Evolutionary conservation across 1,140 invertebrate genomes (phyloP), one percentile per base, ranked within the genome.

Genomic region (Polypedilum vanderplanki): DNA sequence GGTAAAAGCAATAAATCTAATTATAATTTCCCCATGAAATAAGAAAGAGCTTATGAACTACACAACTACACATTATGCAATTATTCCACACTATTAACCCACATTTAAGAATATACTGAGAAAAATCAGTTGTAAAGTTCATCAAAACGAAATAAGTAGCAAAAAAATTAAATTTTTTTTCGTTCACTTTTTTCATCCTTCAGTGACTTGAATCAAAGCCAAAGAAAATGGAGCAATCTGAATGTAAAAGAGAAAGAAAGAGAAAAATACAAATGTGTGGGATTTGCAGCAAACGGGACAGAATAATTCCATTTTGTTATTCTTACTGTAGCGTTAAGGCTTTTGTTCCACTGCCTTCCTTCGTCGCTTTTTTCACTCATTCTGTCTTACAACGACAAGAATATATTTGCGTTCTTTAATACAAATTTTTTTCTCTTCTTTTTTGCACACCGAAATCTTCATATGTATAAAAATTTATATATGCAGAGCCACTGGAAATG

Each of bases 401-500:
- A 12, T 46, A 9, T 15, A 57, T 57, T 57, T 57, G 4, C 12
- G n/a, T 57, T 57, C 46, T 57, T n/a, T 57, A 57, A 57, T n/a
- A 33, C 24, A 15, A 46, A 46, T 46, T 12, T 57, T 15, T n/a
- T 57, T 57, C 46, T 57, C 15, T n/a, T 46, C 41, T 9, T 46
- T 46, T 46, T 57, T n/a, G 5, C 24, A 33, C 5, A 33, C 5
- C 24, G 24, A 33, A 33, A 33, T 33, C 24, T 33, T 70, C 17
- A 57, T 5, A 70, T 18, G 10, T 18, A n/a, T n/a, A n/a, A n/a
- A 18, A 22, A n/a, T 20, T 70, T 46, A 74, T 77, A 79, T 75
- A 76, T 83, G 74, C 85, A 90, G 88, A 90, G 80, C 88, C 88
- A 41, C 83, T 89, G 76, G 83, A 88, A 76, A 87, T 89, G 86